Conservation (phyloP, 2,888 invertebrate species). For the Ptychoptera albimana region DNA sequence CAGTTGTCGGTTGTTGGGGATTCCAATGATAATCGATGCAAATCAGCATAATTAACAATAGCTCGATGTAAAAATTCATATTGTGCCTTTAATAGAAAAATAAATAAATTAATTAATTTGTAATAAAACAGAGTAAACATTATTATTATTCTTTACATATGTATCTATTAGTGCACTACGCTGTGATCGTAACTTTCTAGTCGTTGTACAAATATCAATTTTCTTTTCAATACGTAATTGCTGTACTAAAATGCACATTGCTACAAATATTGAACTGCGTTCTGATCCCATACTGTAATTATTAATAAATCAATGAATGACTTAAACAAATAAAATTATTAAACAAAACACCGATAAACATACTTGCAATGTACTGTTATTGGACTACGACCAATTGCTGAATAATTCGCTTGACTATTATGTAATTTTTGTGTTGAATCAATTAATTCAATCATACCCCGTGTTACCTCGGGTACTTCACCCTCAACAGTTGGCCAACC, state of each 20-base stretch:
- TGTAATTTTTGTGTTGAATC: slow-evolving; percentile 48
- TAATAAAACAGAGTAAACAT: slow-evolving; percentile 1
- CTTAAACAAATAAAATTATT: neutral
- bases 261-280: slow-evolving; percentile 78
- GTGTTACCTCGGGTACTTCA: slow-evolving; percentile 77
- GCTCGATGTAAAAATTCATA: slow-evolving; percentile 88
- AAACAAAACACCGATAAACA: slow-evolving; percentile 10
- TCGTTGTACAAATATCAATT: slow-evolving; percentile 72
- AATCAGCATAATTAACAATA: slow-evolving; percentile 75
- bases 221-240: slow-evolving; percentile 71
- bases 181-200: slow-evolving; percentile 70
- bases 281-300: slow-evolving; percentile 59
- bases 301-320: neutral
- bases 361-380: slow-evolving; percentile 78
- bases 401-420: slow-evolving; percentile 27
- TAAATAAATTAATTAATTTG: neutral
- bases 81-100: slow-evolving; percentile 51
- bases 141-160: slow-evolving; percentile 22
- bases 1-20: slow-evolving; percentile 13
- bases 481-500: slow-evolving; percentile 85
- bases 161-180: slow-evolving; percentile 71
- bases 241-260: slow-evolving; percentile 69
- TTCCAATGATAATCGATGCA: slow-evolving; percentile 49
- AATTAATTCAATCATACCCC: slow-evolving; percentile 73
- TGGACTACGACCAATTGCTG: slow-evolving; percentile 37